Base-by-base conservation (phyloP, 2,888 invertebrate genomes). In the Dicyrtoma fusca region DNA sequence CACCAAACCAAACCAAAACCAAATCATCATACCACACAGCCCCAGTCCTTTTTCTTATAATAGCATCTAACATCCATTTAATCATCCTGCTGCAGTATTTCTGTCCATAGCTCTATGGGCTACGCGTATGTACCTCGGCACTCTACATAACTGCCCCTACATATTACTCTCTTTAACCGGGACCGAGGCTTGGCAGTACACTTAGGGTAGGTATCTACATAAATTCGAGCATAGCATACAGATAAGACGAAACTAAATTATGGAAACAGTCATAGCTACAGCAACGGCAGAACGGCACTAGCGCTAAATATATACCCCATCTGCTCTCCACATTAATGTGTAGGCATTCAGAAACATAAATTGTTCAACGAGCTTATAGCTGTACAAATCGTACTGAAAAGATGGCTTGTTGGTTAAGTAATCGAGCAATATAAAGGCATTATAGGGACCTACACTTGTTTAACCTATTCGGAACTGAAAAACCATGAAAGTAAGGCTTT, bases 341-440 rank as follows among this genome's bases (percentile, higher is more conserved):
- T 4, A 6, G 17, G 13, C 17, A 14, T 61, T 42, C 44, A 63
- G 14, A 21, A 47, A 47, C 21, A 63, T 23, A 63, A 25, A 17
- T 17, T 53, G 57, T 8, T 34, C 34, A 34, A 57, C 25, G 21
- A 25, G 11, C 2, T 23, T 23, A 23, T 6, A 13, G 5, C 57
- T 25, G 13, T 21, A 55, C 4, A n/a, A n/a, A n/a, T n/a, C n/a
- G 34, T 8, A 34, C 8, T 34, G 34, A 34, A 34, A 34, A 8
- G 34, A 8, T 34, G 34, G 34, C 66, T 53, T 66, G 53, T 66
- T 53, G 34, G 66, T 53, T 66, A 66, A 66, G 42, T 53, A 66
- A 66, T 42, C 49, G 63, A 25, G 23, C 26, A n/a, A n/a, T n/a
- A 57, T 34, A 34, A 34, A 34, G 34, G 34, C 34, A 8, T n/a